Evolutionary conservation across 2,113 vertebrate genomes (phyloP), one percentile per base, ranked within the genome.

Genomic region (Cyphomyrus discorhynchus): DNA sequence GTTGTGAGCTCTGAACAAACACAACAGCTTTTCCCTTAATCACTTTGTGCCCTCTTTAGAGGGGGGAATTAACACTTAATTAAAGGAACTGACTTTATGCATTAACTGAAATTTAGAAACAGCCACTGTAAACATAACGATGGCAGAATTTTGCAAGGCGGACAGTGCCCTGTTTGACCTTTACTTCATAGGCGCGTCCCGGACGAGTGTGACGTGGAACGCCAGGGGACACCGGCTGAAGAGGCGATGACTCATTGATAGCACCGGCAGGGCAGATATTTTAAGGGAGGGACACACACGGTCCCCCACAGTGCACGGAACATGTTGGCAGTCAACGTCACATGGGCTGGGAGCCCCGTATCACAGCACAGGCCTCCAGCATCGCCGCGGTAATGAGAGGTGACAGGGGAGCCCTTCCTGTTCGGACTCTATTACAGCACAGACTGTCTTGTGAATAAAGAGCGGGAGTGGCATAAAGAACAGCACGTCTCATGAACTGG

Each of bases 1-100:
- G 49, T 17, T 31, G 27, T 52, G n/a, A 86, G 49, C 10, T 58
- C 24, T 50, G 10, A 87, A 89, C 31, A 17, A 35, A 49, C 49
- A 35, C 66, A 56, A 62, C 24, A 19, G 70, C 45, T 80, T 70
- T 91, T 91, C 89, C 70, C 62, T 87, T 88, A 90, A 93, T 90
- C 88, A 35, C 86, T 90, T 47, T 86, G 84, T 70, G 89, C 85
- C 70, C 50, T 90, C 45, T 89, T 89, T 86, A 87, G 90, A 89
- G 87, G 87, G 87, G 86, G 47, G 80, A 92, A 91, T 91, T 86
- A 92, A 86, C 91, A 87, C 77, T 88, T 89, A 90, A 92, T 91
- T 91, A 91, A 85, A 91, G 86, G 88, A 89, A 89, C 92, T 88
- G 88, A 70, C 39, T 90, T 82, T 39, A 49, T 85, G 90, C 91